Evolutionary conservation across 1,140 invertebrate species (phyloP).

Genomic region (Hyles euphorbiae): DNA sequence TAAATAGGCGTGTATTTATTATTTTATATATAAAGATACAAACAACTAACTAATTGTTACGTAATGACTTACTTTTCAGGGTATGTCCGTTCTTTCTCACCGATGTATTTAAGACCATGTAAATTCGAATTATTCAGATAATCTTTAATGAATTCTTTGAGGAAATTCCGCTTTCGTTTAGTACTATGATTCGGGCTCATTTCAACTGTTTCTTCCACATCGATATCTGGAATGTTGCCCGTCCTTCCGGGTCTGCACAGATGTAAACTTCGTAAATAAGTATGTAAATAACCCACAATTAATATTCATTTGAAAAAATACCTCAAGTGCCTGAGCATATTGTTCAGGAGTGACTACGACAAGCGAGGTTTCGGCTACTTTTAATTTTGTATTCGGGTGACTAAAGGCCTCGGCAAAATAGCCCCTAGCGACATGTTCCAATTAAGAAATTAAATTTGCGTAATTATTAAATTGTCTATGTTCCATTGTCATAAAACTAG

Average conservation of each 20-base stretch:
- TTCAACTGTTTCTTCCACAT: slow-evolving; percentile 10
- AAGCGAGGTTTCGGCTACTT: slow-evolving; percentile 9
- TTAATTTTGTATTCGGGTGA: slow-evolving; percentile 32
- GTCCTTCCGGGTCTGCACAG: slow-evolving; percentile 32
- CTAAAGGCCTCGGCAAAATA: slow-evolving; percentile 27
- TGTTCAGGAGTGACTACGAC: slow-evolving; percentile 24
- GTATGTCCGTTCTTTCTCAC: slow-evolving; percentile 52
- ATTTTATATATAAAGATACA: no score
- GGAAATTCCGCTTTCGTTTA: slow-evolving; percentile 31
- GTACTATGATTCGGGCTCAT: slow-evolving; percentile 6
- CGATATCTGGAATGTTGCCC: slow-evolving; percentile 22
- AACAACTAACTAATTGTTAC: no score
- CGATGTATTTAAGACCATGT: slow-evolving; percentile 61
- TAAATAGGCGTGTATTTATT: no score
- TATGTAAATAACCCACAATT: no score
- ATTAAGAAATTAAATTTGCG: slow-evolving; percentile 48
- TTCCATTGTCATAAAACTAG: not conserved
- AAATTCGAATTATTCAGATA: slow-evolving; percentile 59
- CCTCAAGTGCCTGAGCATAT: slow-evolving; percentile 50
- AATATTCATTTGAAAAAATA: slow-evolving; percentile 6
- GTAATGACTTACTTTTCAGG: slow-evolving; percentile 49
- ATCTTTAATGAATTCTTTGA: slow-evolving; percentile 54
- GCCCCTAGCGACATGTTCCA: slow-evolving; percentile 36
- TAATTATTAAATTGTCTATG: not conserved
- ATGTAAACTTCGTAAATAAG: not conserved